These are phyloP conservation scores for Drosophila aldrichi DNA, from an alignment of 2,888 invertebrate species.

Conservation along the genomic window DNA sequence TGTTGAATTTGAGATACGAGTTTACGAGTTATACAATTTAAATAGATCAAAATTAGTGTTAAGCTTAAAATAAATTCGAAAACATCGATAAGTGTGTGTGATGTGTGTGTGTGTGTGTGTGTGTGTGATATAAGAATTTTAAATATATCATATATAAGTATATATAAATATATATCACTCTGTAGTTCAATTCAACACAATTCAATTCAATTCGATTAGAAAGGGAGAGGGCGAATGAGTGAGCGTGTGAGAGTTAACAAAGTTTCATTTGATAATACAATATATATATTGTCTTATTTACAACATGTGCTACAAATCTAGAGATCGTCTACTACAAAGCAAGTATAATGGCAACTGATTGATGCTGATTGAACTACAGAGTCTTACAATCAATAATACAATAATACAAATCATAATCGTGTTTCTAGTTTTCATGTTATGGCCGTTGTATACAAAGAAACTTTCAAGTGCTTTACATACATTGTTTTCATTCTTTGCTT, in stretches of 20 bases:
- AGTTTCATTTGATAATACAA: constrained; percentile 5
- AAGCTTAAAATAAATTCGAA: constrained; percentile 19
- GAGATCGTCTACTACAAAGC: constrained; percentile 12
- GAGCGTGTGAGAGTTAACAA: constrained; percentile 1
- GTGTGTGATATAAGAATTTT: constrained; percentile 2
- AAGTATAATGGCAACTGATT: constrained; percentile 14
- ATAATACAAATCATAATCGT: constrained; percentile 18
- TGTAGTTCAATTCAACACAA: constrained; percentile 19
- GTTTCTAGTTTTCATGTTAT: constrained; percentile 10
- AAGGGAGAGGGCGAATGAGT: not conserved
- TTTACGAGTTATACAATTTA: constrained; percentile 16
- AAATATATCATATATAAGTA: not conserved
- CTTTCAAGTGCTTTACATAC: not conserved
- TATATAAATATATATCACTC: constrained; percentile 14
- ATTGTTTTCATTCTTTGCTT: constrained; percentile 28
- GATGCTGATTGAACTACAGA: constrained; percentile 36
- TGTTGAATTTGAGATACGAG: constrained; percentile 25
- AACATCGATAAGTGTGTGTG: constrained; percentile 11
- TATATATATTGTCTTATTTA: constrained; percentile 37
- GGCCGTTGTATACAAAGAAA: constrained; percentile 9
- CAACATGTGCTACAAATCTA: constrained; percentile 28
- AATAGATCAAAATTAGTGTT: constrained; percentile 31
- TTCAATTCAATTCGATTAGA: not conserved
- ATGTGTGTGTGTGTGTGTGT: constrained; percentile 6
- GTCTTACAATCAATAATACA: constrained; percentile 15